phyloP scores from a whole-genome alignment of 2,797 vertebrate genomes.

The Alca torda region DNA sequence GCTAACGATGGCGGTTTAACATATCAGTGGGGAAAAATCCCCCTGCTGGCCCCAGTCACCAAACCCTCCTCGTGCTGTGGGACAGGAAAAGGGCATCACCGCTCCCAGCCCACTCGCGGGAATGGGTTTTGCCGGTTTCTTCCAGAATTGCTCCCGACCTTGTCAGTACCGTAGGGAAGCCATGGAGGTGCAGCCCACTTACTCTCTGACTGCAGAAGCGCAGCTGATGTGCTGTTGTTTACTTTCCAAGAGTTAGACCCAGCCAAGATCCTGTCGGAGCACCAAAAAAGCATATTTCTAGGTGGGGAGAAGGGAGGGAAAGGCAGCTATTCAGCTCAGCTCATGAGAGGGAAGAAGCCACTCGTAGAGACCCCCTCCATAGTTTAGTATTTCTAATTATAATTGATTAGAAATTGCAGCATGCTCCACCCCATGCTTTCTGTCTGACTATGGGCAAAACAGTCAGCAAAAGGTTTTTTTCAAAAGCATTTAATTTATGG shows the following conservation, averaged over 20 bases:
- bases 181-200: not conserved
- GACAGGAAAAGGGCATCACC: not conserved
- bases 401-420: not conserved
- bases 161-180: not conserved
- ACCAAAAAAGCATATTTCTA: not conserved
- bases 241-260: not conserved
- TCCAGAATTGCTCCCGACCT: not conserved
- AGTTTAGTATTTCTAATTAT: not conserved
- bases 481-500: rapidly evolving
- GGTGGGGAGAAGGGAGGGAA: not conserved
- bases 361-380: not conserved
- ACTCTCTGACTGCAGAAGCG: not conserved
- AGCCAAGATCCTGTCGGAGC: not conserved
- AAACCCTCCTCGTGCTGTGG: rapidly evolving
- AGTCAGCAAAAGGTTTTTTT: not conserved
- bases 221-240: not conserved
- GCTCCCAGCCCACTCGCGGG: not conserved
- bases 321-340: not conserved
- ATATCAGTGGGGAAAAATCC: not conserved
- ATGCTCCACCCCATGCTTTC: not conserved
- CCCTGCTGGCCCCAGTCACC: not conserved
- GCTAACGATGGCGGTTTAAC: not conserved
- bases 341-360: not conserved
- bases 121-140: not conserved
- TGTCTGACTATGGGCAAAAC: not conserved